These are phyloP conservation scores for Thunnus albacares DNA, from an alignment of 2,797 vertebrate species.

Conservation along the genomic window DNA sequence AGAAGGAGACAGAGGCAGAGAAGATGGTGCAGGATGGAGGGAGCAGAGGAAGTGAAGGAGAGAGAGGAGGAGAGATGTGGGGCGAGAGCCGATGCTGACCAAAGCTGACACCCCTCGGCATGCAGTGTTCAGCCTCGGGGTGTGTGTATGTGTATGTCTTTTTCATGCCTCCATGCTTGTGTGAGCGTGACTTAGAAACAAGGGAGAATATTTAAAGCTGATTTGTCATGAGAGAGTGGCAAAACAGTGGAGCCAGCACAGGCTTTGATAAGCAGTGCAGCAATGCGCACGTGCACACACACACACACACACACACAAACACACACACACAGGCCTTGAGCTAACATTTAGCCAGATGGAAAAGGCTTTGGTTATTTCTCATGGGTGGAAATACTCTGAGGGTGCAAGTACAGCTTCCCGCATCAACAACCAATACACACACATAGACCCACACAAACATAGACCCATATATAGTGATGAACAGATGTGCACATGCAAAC, in stretches of 20 bases:
- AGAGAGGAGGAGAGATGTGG: slow-evolving; percentile 40
- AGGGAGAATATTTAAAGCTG: slow-evolving; percentile 73
- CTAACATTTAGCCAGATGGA: slow-evolving; percentile 72
- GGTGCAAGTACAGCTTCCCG: slow-evolving; percentile 39
- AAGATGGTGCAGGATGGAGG: slow-evolving; percentile 63
- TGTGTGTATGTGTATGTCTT: slow-evolving; percentile 46
- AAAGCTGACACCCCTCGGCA: slow-evolving; percentile 77
- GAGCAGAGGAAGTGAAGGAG: slow-evolving; percentile 36
- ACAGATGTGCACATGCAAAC: slow-evolving; percentile 42
- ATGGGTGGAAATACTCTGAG: slow-evolving; percentile 57
- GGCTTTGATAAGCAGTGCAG: slow-evolving; percentile 66
- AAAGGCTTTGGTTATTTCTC: slow-evolving; percentile 65
- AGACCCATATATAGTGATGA: slow-evolving; percentile 10
- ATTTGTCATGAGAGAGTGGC: slow-evolving; percentile 77
- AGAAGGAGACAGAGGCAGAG: slow-evolving; percentile 17
- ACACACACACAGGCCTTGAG: slow-evolving; percentile 46
- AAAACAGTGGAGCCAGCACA: slow-evolving; percentile 69
- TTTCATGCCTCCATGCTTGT: slow-evolving; percentile 64
- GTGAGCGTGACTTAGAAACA: slow-evolving; percentile 71
- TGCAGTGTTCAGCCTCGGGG: slow-evolving; percentile 63
- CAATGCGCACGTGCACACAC: slow-evolving; percentile 9
- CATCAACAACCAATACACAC: slow-evolving; percentile 46
- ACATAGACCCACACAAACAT: slow-evolving; percentile 25
- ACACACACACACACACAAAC: slow-evolving; percentile 45
- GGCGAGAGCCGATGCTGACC: slow-evolving; percentile 69